Evolutionary conservation across 2,797 vertebrate genomes (phyloP).

Genomic region (Echiichthys vipera): DNA sequence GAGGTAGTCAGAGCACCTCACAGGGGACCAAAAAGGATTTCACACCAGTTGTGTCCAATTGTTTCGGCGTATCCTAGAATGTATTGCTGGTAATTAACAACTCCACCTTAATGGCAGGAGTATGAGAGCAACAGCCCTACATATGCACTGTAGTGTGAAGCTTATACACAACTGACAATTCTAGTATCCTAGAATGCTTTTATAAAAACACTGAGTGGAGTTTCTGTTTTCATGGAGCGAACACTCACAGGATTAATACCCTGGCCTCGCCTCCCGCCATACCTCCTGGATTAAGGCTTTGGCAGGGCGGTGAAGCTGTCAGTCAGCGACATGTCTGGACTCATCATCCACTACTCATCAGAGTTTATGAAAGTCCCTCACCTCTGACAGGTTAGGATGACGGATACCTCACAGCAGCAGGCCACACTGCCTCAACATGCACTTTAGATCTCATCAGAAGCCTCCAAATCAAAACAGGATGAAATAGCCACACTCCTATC

Average conservation of each 20-base stretch:
- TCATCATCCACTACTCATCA: constrained; percentile 86
- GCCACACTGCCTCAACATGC: constrained; percentile 81
- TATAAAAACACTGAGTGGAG: constrained; percentile 24
- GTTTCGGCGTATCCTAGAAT: constrained; percentile 62
- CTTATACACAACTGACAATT: constrained; percentile 13
- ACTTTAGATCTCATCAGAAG: constrained; percentile 65
- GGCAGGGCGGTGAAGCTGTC: constrained; percentile 84
- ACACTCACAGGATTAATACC: constrained; percentile 63
- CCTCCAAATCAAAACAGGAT: constrained; percentile 74
- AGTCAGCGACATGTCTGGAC: constrained; percentile 84
- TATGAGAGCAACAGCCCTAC: constrained; percentile 7
- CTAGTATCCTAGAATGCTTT: constrained; percentile 27
- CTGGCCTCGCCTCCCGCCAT: constrained; percentile 71
- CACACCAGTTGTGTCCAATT: constrained; percentile 82
- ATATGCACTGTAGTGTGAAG: constrained; percentile 2
- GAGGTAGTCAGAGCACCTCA: constrained; percentile 73
- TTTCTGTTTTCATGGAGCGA: constrained; percentile 45
- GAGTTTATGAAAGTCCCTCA: constrained; percentile 88
- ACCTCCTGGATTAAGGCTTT: constrained; percentile 82
- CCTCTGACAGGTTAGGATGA: constrained; percentile 74
- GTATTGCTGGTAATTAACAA: constrained; percentile 45
- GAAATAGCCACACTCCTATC: constrained; percentile 60
- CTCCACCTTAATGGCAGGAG: constrained; percentile 56
- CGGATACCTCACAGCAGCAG: constrained; percentile 70
- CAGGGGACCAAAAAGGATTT: constrained; percentile 83